These are phyloP conservation scores for Anseranas semipalmata DNA, from an alignment of 2,113 vertebrate species.

Conservation along the genomic window DNA sequence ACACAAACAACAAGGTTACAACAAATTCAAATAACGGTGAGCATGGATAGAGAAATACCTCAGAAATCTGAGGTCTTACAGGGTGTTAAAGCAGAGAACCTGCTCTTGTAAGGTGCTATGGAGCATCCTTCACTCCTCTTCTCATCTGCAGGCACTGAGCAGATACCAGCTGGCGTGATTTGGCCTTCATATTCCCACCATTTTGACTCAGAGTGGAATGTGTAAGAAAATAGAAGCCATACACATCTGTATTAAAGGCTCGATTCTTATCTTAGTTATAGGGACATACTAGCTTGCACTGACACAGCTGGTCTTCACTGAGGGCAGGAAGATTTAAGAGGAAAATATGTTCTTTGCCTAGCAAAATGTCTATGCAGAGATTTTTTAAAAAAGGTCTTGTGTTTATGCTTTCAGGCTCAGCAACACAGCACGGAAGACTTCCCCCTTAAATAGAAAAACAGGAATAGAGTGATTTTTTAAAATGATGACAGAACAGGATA, in stretches of 20 bases:
- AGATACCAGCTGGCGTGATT: background rate
- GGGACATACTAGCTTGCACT: background rate
- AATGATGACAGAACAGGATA: background rate
- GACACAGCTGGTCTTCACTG: background rate
- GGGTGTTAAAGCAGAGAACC: background rate
- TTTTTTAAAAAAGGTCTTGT: background rate
- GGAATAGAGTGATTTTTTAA: background rate
- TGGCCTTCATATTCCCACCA: background rate
- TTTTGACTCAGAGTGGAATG: background rate
- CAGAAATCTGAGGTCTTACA: background rate
- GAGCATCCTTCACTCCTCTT: background rate
- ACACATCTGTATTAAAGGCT: background rate
- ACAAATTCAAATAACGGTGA: background rate
- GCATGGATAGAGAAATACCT: background rate
- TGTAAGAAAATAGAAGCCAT: background rate
- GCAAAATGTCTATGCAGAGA: background rate
- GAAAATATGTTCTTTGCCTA: background rate
- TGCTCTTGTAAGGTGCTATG: background rate
- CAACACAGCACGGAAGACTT: background rate
- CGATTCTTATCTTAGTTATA: background rate
- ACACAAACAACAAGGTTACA: background rate
- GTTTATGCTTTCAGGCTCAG: background rate
- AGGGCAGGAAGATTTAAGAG: background rate
- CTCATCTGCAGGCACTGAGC: background rate
- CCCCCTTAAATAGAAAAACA: background rate